phyloP scores from a whole-genome alignment of 2,888 invertebrate genomes.

The Hirtodrosophila alboralis region DNA sequence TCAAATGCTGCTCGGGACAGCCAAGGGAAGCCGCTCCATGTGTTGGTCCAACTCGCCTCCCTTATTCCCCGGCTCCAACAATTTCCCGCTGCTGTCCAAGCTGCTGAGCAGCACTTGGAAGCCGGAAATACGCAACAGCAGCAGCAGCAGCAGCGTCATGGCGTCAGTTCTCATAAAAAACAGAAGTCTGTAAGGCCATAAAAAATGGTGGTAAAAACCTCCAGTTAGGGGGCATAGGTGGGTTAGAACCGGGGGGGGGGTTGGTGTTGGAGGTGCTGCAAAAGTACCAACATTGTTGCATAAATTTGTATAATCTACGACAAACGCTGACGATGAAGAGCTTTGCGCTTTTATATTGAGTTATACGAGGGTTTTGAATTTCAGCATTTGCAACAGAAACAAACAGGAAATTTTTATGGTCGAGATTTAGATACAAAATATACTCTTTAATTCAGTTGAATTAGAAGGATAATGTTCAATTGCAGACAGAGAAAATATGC shows the following conservation, averaged over 20 bases:
- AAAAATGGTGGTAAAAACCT: slow-evolving; percentile 40
- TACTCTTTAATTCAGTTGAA: no score
- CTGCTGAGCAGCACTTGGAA: slow-evolving; percentile 30
- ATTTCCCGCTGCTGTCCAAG: background rate
- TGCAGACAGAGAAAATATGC: no score
- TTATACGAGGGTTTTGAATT: slow-evolving; percentile 65
- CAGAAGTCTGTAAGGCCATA: slow-evolving; percentile 48
- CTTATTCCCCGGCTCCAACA: slow-evolving; percentile 6
- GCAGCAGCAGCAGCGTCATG: slow-evolving; percentile 41
- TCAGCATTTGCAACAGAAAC: slow-evolving; percentile 27
- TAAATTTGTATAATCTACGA: slow-evolving; percentile 75
- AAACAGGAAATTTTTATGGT: slow-evolving; percentile 5
- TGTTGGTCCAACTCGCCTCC: slow-evolving; percentile 2
- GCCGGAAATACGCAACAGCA: slow-evolving; percentile 63
- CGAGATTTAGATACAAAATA: no score
- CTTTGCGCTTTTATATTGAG: slow-evolving; percentile 57
- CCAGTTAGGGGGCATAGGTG: background rate
- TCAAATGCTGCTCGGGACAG: slow-evolving; percentile 51
- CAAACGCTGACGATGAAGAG: slow-evolving; percentile 44
- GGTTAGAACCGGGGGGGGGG: background rate
- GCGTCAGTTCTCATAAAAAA: slow-evolving; percentile 44
- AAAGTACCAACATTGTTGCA: slow-evolving; percentile 72
- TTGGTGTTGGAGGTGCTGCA: slow-evolving; percentile 2
- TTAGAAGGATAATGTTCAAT: no score
- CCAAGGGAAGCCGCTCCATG: slow-evolving; percentile 29